Evolutionary conservation across 2,888 invertebrate genomes (phyloP), one percentile per base, ranked within the genome.

Genomic region (Phasia obesa): DNA sequence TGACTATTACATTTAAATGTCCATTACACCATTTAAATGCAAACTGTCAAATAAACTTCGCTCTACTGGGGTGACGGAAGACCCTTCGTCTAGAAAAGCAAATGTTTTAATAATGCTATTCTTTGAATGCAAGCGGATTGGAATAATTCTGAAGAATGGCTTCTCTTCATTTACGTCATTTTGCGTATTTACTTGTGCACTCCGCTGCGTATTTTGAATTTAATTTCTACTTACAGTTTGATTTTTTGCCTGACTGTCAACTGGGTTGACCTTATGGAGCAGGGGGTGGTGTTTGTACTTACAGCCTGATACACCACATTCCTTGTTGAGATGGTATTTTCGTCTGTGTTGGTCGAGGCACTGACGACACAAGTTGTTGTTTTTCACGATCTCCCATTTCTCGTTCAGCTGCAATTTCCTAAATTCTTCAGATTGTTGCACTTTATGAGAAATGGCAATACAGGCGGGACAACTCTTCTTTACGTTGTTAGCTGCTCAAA

Each of bases 81-180:
- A 38, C 38, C 38, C 38, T 38, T 38, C 38, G 38, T 38, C 38
- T 38, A 38, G 38, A 38, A 38, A 38, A 38, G 38, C 38, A 38
- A 38, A 57, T 2, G 55, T 57, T 4, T 35, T 57, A 57, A 57
- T 19, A 57, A 57, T 59, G 57, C 60, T 67, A 44, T 62, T 47
- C 47, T 77, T 62, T 42, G 42, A 70, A 70, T 62, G 64, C 64
- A 78, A 78, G 64, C 35, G 44, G 55, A 38, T 64, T 65, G 47
- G 13, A 35, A 31, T 35, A 31, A 49, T 49, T 27, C 17, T 25
- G 49, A 65, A 49, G 47, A 47, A 65, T 11, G 65, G 49, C 17
- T n/a, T 44, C 31, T 31, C 31, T 55, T 55, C 17, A 17, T n/a
- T 31, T 4, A 4, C 21, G 13, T 57, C 4, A 3, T 15, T 11